Percentiles rank a stretch among this genome's conserved stretches.
These are phyloP conservation scores for Folsomia candida DNA, from an alignment of 2,888 invertebrate genomes.

Conservation along the genomic window DNA sequence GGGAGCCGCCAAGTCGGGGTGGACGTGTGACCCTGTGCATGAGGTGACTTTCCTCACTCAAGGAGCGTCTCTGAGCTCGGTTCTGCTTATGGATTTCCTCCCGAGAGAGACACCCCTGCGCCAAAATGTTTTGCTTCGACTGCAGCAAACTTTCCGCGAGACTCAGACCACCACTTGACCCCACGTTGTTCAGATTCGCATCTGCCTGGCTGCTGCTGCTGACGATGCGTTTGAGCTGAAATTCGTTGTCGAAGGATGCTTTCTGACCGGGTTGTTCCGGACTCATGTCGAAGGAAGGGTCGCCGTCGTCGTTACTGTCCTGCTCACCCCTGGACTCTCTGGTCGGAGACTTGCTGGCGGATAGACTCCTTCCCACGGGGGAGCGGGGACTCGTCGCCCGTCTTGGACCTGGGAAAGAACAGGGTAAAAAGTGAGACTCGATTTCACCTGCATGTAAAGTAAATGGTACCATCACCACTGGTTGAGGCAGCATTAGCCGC, in stretches of 20 bases:
- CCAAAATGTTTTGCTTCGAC: conserved; percentile 45
- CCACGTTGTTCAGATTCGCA: neutral
- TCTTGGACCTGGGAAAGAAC: neutral
- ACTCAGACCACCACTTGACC: neutral
- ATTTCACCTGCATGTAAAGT: neutral
- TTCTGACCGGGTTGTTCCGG: neutral
- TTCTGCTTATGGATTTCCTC: conserved; percentile 33
- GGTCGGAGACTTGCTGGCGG: neutral
- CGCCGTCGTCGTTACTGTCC: neutral
- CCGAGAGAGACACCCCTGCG: conserved; percentile 35
- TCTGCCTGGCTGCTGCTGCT: neutral
- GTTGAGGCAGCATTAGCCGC: neutral
- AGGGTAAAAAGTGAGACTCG: neutral
- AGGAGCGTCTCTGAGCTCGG: neutral
- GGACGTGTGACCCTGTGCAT: neutral
- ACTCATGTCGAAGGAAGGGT: neutral
- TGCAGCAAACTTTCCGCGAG: conserved; percentile 35
- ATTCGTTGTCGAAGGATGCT: neutral
- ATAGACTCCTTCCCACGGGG: neutral
- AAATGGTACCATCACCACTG: neutral
- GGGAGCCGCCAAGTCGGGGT: neutral
- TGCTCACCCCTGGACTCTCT: neutral
- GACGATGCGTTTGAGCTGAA: neutral
- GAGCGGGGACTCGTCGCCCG: neutral
- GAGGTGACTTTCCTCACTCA: neutral